These are phyloP conservation scores for Trachelus iudaicus DNA, from an alignment of 2,888 invertebrate species.

Conservation along the genomic window DNA sequence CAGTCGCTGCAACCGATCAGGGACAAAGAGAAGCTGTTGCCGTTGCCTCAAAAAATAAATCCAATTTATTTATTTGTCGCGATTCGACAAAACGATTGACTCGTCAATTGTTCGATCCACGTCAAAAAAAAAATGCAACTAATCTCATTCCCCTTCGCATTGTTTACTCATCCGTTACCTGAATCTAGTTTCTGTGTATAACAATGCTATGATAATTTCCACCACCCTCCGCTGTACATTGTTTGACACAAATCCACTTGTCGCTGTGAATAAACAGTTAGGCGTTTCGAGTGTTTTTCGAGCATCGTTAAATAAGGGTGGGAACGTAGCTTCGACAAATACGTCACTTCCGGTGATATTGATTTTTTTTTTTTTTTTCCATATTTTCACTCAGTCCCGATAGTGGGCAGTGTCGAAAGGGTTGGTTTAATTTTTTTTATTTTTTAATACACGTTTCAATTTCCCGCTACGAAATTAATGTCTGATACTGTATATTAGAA, in stretches of 20 bases:
- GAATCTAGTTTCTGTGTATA: background rate
- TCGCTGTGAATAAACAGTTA: background rate
- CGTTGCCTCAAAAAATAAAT: background rate
- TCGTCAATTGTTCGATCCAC: background rate
- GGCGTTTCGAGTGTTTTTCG: background rate
- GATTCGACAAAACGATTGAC: background rate
- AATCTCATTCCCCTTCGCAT: background rate
- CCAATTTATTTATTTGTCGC: background rate
- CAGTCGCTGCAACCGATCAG: background rate
- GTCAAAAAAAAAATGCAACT: background rate
- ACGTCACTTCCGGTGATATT: background rate
- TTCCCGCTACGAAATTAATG: background rate
- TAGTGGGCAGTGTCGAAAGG: background rate
- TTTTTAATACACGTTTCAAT: background rate
- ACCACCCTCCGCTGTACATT: background rate
- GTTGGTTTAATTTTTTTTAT: background rate
- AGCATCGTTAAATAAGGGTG: background rate
- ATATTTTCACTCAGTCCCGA: background rate
- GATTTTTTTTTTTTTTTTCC: background rate
- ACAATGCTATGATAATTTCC: background rate
- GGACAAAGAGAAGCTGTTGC: background rate
- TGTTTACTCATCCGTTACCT: background rate
- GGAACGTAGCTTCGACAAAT: background rate
- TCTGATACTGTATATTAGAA: background rate
- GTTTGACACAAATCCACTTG: background rate